Evolutionary conservation across 37 sponge, comb jelly and placozoan species (phyloP).

Genomic region (Spongilla lacustris): DNA sequence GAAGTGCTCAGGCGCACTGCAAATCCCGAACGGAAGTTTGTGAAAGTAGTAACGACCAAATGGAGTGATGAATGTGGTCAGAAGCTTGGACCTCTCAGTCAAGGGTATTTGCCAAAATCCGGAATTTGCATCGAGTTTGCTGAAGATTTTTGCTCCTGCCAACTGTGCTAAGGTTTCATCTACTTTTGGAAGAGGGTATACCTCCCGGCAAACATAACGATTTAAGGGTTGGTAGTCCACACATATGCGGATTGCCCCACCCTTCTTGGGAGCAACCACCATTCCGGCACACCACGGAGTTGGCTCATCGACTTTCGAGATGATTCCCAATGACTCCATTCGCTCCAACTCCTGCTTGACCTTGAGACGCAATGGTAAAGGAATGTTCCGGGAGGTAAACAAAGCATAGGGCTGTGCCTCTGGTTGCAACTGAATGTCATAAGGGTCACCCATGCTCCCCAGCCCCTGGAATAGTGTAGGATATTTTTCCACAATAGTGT

Average conservation of each 20-base stretch:
- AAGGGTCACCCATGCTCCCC: conserved; percentile 22
- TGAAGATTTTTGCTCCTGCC: conserved; percentile 52
- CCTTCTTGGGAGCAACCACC: conserved; percentile 46
- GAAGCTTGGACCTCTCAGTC: neutral
- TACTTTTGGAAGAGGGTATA: conserved; percentile 57
- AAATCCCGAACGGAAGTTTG: conserved; percentile 14
- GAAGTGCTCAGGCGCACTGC: conserved; percentile 40
- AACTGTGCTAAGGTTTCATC: conserved; percentile 61
- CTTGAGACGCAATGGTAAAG: conserved; percentile 35
- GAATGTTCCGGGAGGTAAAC: conserved; percentile 33
- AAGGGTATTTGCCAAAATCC: no score
- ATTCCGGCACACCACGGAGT: conserved; percentile 70
- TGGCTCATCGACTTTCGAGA: conserved; percentile 50
- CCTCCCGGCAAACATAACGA: conserved; percentile 44
- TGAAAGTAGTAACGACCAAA: neutral
- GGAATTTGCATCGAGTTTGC: conserved; percentile 56
- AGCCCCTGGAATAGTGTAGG: conserved; percentile 34
- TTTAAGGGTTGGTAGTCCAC: conserved; percentile 52
- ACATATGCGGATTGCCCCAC: conserved; percentile 48
- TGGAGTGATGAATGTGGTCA: conserved; percentile 20
- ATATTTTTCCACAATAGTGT: conserved; percentile 8
- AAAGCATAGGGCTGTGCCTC: conserved; percentile 41
- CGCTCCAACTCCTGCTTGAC: conserved; percentile 20
- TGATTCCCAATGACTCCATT: conserved; percentile 57
- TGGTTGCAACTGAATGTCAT: conserved; percentile 26